phyloP scores from a whole-genome alignment of 1,140 invertebrate species.

The Drosophila malerkotliana region DNA sequence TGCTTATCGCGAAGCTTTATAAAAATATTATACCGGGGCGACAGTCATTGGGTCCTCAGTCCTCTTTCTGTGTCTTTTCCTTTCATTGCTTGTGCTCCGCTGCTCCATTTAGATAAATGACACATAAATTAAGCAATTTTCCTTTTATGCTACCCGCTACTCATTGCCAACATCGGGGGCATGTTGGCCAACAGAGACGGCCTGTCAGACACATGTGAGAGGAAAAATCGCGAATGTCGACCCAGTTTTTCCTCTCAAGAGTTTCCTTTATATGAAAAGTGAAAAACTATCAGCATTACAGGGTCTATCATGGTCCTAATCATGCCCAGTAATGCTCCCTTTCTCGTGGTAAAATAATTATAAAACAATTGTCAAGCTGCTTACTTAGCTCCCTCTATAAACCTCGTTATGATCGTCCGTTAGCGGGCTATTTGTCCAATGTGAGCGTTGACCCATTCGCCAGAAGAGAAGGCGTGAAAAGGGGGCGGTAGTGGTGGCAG shows the following conservation, averaged over 20 bases:
- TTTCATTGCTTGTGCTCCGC: constrained; percentile 39
- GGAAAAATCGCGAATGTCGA: background rate
- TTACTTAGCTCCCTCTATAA: constrained; percentile 9
- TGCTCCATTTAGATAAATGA: constrained; percentile 80
- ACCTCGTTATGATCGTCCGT: constrained; percentile 18
- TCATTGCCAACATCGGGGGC: constrained; percentile 9
- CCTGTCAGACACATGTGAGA: background rate
- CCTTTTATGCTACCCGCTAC: constrained; percentile 67
- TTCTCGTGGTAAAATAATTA: constrained; percentile 66
- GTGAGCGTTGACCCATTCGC: constrained; percentile 20
- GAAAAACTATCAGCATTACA: background rate
- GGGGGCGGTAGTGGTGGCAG: background rate
- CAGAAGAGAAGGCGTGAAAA: background rate
- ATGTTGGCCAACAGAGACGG: constrained; percentile 8
- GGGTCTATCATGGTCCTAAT: background rate
- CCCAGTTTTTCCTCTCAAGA: background rate
- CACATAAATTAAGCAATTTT: constrained; percentile 81
- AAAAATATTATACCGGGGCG: constrained; percentile 38
- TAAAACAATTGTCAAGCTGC: constrained; percentile 72
- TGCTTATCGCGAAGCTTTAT: constrained; percentile 50
- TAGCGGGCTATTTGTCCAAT: constrained; percentile 30
- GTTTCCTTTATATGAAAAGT: background rate
- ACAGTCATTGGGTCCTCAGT: constrained; percentile 44
- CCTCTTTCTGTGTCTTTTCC: constrained; percentile 11
- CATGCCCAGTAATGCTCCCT: background rate